Percentiles rank a stretch among this genome's conserved stretches.
phyloP scores from a whole-genome alignment of 2,797 vertebrate genomes.

The Aphelocoma californica region DNA sequence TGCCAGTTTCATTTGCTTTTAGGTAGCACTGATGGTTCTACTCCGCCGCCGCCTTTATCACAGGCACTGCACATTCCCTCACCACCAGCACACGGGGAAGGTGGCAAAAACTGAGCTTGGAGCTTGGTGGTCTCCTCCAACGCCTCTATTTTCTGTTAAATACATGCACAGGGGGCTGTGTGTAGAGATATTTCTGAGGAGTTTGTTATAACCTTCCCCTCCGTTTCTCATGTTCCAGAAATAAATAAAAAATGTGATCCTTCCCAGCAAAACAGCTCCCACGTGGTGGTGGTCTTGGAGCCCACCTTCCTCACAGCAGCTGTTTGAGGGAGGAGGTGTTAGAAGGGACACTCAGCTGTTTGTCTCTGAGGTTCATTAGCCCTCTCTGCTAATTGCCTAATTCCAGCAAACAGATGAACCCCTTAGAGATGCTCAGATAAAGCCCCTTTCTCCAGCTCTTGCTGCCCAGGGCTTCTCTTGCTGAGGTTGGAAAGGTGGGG shows the following conservation, averaged over 20 bases:
- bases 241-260: neutral
- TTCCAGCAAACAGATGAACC: neutral
- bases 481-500: neutral
- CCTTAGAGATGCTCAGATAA: neutral
- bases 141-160: neutral
- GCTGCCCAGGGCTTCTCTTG: neutral
- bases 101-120: neutral
- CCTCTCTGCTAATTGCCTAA: neutral
- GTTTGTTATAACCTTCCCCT: neutral
- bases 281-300: rapidly evolving
- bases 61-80: slow-evolving; percentile 62
- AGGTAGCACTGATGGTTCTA: slow-evolving; percentile 69
- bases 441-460: neutral
- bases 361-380: neutral
- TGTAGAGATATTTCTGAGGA: neutral
- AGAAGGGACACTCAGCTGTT: neutral
- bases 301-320: neutral
- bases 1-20: slow-evolving; percentile 78
- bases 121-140: slow-evolving; percentile 42
- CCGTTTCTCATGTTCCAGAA: rapidly evolving
- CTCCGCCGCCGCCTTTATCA: slow-evolving; percentile 68
- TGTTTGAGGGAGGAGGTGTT: neutral
- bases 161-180: neutral
- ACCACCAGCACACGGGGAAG: slow-evolving; percentile 31
- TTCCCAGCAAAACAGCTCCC: neutral